Conservation (phyloP, 2,888 invertebrate species). For the Mimas tiliae region DNA sequence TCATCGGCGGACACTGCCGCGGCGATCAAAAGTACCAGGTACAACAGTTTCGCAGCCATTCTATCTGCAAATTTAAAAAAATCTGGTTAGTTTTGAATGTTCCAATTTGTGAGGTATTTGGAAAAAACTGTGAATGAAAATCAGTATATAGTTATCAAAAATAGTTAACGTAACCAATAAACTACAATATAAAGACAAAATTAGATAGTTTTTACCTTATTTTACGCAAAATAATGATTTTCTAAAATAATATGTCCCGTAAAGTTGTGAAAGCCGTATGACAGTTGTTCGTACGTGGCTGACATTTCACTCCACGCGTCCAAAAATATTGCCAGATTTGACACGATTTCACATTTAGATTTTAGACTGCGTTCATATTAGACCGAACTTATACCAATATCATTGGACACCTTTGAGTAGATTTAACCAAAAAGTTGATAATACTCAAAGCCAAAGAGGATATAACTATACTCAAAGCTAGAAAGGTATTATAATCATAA, state of each 20-base stretch:
- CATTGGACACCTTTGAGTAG: too few relatives aligned
- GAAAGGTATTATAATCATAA: too few relatives aligned
- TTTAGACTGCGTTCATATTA: conserved; percentile 34
- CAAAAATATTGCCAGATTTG: conserved; percentile 59
- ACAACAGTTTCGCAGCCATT: conserved; percentile 76
- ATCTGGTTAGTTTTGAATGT: conserved; percentile 30
- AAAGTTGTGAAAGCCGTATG: conserved; percentile 40
- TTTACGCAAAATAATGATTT: conserved; percentile 42
- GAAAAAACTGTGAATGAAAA: conserved; percentile 47
- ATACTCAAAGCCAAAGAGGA: too few relatives aligned
- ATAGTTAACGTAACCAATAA: neutral
- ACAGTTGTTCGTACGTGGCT: conserved; percentile 77
- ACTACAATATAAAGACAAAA: neutral
- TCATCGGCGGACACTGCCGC: conserved; percentile 84
- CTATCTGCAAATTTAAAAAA: conserved; percentile 61
- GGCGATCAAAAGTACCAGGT: conserved; percentile 74
- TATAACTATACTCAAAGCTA: too few relatives aligned
- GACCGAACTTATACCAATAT: neutral
- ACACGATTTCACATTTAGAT: conserved; percentile 33
- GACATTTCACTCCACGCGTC: conserved; percentile 84
- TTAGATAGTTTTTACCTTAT: conserved; percentile 43
- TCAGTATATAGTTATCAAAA: neutral
- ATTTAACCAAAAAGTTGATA: too few relatives aligned
- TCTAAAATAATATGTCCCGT: conserved; percentile 7
- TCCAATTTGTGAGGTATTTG: conserved; percentile 28